Conservation (phyloP, 2,113 vertebrate species). For the Mus pahari region DNA sequence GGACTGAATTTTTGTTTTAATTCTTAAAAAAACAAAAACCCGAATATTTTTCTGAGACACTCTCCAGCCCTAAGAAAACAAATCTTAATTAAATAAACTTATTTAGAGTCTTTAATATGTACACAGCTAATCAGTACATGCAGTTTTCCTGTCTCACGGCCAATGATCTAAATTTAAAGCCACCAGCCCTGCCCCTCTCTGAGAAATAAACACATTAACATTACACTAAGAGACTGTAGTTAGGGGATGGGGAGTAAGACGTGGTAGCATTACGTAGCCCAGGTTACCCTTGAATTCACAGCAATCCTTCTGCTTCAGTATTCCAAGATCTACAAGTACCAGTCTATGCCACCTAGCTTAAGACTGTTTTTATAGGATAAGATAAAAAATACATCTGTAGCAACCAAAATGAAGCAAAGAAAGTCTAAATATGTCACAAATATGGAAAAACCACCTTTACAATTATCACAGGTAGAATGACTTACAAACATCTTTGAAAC, state of each 20-base stretch:
- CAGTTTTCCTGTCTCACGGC: not conserved
- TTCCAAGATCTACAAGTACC: not conserved
- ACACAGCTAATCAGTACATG: not conserved
- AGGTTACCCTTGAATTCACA: not conserved
- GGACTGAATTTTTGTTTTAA: not conserved
- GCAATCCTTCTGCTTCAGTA: not conserved
- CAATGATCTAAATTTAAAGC: not conserved
- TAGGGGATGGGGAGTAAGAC: too few species aligned
- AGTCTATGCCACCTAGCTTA: not conserved
- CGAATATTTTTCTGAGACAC: not conserved
- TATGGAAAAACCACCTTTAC: not conserved
- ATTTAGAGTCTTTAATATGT: not conserved
- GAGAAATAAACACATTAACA: constrained; percentile 33
- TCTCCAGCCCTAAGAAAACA: constrained; percentile 10
- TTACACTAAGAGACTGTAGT: not conserved
- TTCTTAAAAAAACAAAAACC: not conserved
- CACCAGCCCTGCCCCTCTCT: not conserved
- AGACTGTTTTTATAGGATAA: constrained; percentile 6
- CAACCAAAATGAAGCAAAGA: constrained; percentile 20
- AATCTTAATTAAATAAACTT: constrained; percentile 46
- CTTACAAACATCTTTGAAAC: constrained; percentile 12
- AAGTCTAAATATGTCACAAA: constrained; percentile 14
- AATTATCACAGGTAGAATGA: not conserved
- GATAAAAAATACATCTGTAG: not conserved
- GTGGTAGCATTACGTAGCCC: not conserved